These are phyloP conservation scores for Drosophila monieri DNA, from an alignment of 2,888 invertebrate genomes.

Conservation along the genomic window DNA sequence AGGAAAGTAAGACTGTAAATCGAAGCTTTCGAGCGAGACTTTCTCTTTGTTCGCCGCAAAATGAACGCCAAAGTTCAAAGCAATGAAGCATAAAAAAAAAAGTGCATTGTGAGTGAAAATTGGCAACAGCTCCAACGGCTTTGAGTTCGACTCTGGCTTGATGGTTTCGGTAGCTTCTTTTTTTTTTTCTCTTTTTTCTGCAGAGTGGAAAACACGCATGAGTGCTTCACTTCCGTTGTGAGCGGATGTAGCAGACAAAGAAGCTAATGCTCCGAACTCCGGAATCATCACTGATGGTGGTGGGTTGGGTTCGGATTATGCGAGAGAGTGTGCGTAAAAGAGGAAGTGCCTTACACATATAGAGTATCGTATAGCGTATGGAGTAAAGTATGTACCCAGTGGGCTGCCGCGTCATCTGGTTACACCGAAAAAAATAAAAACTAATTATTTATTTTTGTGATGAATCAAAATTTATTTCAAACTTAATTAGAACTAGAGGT, in stretches of 20 bases:
- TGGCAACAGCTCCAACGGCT: conserved; percentile 57
- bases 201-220: conserved; percentile 69
- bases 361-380: conserved; percentile 37
- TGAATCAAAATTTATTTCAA: too few relatives aligned
- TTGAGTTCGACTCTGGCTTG: conserved; percentile 32
- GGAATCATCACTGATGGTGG: conserved; percentile 33
- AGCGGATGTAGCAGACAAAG: conserved; percentile 68
- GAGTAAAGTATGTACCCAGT: conserved; percentile 15
- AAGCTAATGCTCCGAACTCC: conserved; percentile 35
- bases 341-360: conserved; percentile 41
- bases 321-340: conserved; percentile 52
- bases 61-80: conserved; percentile 77
- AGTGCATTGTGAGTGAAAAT: conserved; percentile 49
- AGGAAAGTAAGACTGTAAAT: conserved; percentile 2
- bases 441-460: too few relatives aligned
- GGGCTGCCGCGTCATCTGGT: conserved; percentile 37
- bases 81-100: conserved; percentile 69
- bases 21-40: conserved; percentile 42
- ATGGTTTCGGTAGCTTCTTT: conserved; percentile 30
- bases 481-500: conserved; percentile 54
- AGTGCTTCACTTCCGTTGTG: conserved; percentile 79
- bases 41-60: conserved; percentile 70
- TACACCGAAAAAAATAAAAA: conserved; percentile 25
- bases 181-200: conserved; percentile 43
- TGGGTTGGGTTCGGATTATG: conserved; percentile 39